A percentile compares a stretch with the other conserved stretches of the same genome.
Evolutionary conservation across 2,888 invertebrate species (phyloP).

Genomic region (Crocallis elinguaria): DNA sequence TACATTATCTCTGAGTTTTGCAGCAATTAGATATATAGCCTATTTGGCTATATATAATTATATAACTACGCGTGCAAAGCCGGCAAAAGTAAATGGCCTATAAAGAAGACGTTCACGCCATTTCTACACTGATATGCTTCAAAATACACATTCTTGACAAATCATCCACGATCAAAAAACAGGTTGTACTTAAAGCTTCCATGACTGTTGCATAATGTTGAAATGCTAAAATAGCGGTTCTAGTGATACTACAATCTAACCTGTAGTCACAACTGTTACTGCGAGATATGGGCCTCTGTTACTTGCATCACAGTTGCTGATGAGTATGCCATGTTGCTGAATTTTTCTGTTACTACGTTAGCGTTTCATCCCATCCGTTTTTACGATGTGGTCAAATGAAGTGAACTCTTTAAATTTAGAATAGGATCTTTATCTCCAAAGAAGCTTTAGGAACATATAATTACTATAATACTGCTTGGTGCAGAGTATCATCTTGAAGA

Average conservation of each 20-base stretch:
- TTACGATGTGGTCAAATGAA: too few relatives aligned
- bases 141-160: conserved; percentile 10
- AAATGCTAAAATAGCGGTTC: conserved; percentile 14
- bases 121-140: conserved; percentile 15
- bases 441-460: too few relatives aligned
- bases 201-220: conserved; percentile 4
- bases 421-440: too few relatives aligned
- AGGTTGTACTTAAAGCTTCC: conserved; percentile 13
- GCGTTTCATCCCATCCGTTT: too few relatives aligned
- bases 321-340: neutral
- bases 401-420: too few relatives aligned
- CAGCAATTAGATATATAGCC: too few relatives aligned
- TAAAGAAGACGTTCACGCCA: conserved; percentile 22
- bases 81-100: conserved; percentile 6
- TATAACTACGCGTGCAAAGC: too few relatives aligned
- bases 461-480: too few relatives aligned
- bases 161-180: conserved; percentile 24
- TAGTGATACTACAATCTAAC: neutral
- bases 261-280: conserved; percentile 5
- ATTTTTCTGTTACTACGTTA: too few relatives aligned
- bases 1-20: too few relatives aligned
- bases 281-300: conserved; percentile 2
- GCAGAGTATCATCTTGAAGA: too few relatives aligned
- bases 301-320: neutral
- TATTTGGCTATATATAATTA: too few relatives aligned